These are phyloP conservation scores for Elysia chlorotica DNA, from an alignment of 1,140 invertebrate genomes.

Conservation along the genomic window DNA sequence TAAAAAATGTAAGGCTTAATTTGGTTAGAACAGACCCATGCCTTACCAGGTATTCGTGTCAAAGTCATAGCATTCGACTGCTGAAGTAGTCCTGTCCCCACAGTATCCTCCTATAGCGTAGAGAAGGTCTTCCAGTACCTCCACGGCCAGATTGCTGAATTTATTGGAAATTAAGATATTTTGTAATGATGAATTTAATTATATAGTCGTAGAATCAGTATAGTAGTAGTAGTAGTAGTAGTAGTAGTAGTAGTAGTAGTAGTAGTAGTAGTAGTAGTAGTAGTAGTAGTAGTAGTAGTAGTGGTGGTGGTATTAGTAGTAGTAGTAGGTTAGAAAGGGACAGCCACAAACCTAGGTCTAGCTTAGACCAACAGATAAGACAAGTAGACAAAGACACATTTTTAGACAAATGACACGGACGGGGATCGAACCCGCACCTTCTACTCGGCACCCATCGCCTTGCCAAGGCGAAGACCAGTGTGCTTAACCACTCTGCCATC, in stretches of 20 bases:
- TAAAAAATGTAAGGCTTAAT: not conserved
- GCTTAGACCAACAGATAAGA: too few relatives aligned
- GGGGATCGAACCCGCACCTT: too few relatives aligned
- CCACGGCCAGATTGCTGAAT: conserved; percentile 17
- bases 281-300: not conserved
- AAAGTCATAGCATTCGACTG: conserved; percentile 77
- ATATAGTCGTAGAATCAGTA: not conserved
- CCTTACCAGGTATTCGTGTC: conserved; percentile 72
- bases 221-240: not conserved
- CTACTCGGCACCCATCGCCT: too few relatives aligned
- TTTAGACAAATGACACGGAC: too few relatives aligned
- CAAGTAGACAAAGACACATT: too few relatives aligned
- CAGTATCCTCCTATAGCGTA: conserved; percentile 75
- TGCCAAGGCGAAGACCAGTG: too few relatives aligned
- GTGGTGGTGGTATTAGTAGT: not conserved
- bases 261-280: not conserved
- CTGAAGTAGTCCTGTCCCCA: conserved; percentile 70
- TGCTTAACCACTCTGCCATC: too few relatives aligned
- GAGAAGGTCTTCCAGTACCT: conserved; percentile 26
- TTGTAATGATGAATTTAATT: not conserved
- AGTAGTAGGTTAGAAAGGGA: too few relatives aligned
- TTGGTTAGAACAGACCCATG: not conserved
- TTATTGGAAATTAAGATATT: not conserved
- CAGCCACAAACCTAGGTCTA: too few relatives aligned
- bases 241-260: not conserved